Base-by-base conservation (phyloP, 2,888 invertebrate genomes). In the Cantharis flavilabris region DNA sequence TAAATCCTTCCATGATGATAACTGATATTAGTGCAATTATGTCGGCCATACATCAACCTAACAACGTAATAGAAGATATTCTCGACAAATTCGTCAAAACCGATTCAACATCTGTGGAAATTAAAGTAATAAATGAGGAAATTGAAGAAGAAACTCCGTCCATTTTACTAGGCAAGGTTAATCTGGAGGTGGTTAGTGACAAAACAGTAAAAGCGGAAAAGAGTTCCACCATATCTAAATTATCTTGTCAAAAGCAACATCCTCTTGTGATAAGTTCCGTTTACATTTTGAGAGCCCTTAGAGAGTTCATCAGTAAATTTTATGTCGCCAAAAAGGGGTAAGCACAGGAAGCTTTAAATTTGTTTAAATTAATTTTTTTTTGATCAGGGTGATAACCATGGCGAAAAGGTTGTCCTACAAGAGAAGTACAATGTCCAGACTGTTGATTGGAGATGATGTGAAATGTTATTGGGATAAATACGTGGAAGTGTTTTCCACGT, bases 391-490 rank as follows among this genome's bases (percentile, higher is more conserved):
- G 49, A 81, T 85, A 9, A 84, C 84, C 2, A 85, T 82, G 85
- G 87, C 83, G 85, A 90, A 86, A 83, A 89, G 82, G 79, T 77
- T 87, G 33, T 79, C 83, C 10, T 83, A 83, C 16, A 85, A 85
- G 74, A 87, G 87, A 65, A 83, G 83, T 9, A 91, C 92, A 0
- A 88, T 92, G 1, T 92, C 93, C 0, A 89, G 93, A 28, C 88
- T 88, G 80, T 83, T 93, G 64, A 86, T 86, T 5, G 83, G 87
- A 0, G 88, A 91, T 26, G 93, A 93, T 82, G 92, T 95, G 23
- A 89, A 89, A 9, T 86, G 88, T 1, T 95, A 92, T 86, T 96
- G 96, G 96, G 85, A 88, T 9, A 90, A 91, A 79, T 95, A 93
- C 87, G 89, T 89, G 77, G 88, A 89, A 62, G 86, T 92, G 9